Evolutionary conservation across 2,797 vertebrate species (phyloP).

Genomic region (Enoplosus armatus): DNA sequence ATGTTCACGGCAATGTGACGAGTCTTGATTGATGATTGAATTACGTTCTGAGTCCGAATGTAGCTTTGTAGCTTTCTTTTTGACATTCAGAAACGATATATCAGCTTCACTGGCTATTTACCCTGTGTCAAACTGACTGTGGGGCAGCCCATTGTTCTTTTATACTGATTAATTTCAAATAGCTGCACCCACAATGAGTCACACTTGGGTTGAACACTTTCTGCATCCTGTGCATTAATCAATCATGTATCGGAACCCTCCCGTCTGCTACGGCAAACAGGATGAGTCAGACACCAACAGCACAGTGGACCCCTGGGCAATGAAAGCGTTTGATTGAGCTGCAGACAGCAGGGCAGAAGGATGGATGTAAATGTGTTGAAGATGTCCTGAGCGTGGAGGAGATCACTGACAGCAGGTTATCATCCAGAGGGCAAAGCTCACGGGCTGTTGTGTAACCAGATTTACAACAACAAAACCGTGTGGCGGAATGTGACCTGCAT

Average conservation of each 20-base stretch:
- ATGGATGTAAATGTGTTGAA: not conserved
- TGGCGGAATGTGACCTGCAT: constrained; percentile 52
- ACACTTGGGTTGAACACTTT: constrained; percentile 8
- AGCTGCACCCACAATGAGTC: constrained; percentile 24
- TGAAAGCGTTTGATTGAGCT: not conserved
- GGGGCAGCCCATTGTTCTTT: not conserved
- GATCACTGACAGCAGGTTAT: constrained; percentile 18
- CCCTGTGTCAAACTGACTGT: not conserved
- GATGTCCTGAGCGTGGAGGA: not conserved
- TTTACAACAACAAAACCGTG: constrained; percentile 29
- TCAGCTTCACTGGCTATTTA: not conserved
- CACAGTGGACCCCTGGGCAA: not conserved
- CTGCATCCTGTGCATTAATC: constrained; percentile 2
- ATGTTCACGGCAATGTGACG: not conserved
- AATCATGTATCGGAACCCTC: not conserved
- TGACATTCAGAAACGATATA: not conserved
- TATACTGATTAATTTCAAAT: not conserved
- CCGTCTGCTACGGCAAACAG: not conserved
- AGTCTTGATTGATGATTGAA: not conserved
- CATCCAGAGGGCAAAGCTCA: constrained; percentile 32
- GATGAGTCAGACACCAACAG: not conserved
- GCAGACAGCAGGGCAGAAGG: not conserved
- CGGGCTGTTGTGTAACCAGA: constrained; percentile 54
- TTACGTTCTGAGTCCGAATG: not conserved
- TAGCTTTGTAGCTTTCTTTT: not conserved